Evolutionary conservation across 64 coral and sea anemone genomes (phyloP), one percentile per base, ranked within the genome.

Genomic region (Montipora cactus): DNA sequence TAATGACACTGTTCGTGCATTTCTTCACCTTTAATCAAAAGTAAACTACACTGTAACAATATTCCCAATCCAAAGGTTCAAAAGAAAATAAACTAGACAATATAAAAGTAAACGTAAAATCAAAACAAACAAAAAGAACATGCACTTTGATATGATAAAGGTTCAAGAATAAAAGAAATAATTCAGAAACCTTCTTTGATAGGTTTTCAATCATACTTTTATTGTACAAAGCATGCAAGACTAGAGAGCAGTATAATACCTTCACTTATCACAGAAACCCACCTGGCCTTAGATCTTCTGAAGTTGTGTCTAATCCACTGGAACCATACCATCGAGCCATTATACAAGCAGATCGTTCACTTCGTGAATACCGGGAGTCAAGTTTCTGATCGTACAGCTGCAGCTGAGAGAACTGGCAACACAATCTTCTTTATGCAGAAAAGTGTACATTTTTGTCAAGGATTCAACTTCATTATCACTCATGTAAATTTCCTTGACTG

Each of bases 381-480:
- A 79, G 64, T 4, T 3, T 28, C 1, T 90, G 72, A 1, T 57
- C 74, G 49, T 44, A 44, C 5, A 49, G 23, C 19, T 71, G 7
- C 45, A 83, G 20, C 50, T 82, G 44, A 12, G 51, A 64, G 45
- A 58, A 66, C 37, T 47, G 8, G 5, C 62, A 1, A 21, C 2
- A 74, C 49, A 81, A 83, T 79, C 59, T 62, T 47, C 12, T 16
- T n/a, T 79, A 44, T 64, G 44, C 23, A 70, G 77, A 11, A 1
- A 49, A 14, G 4, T 82, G 52, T 81, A 84, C 48, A 92, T 53
- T 49, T 28, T 14, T 81, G 78, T 81, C 8, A 91, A 22, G 5
- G 76, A 90, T 78, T 91, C 44, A 47, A 83, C 44, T 82, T 91
- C 89, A 67, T 91, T 16, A 83, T 91, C 59, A 64, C 62, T 18